These are phyloP conservation scores for Cyclopterus lumpus DNA, from an alignment of 2,797 vertebrate species.

Conservation along the genomic window DNA sequence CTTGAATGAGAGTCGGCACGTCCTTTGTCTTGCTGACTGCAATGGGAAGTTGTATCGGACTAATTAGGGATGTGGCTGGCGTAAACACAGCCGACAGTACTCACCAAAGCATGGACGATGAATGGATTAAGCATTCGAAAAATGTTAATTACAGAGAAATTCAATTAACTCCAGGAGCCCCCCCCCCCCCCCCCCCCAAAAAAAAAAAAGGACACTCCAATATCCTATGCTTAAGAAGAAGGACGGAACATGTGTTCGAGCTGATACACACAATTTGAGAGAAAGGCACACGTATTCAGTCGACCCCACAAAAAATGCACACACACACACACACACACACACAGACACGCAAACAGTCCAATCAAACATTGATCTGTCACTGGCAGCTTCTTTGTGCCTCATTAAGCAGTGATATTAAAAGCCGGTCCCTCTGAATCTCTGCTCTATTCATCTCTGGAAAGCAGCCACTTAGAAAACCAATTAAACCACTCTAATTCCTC, in stretches of 20 bases:
- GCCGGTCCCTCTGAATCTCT: conserved; percentile 71
- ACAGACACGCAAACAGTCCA: conserved; percentile 37
- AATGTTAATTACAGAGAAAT: conserved; percentile 85
- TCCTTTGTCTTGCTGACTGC: conserved; percentile 72
- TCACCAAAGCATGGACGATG: conserved; percentile 77
- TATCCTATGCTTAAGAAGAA: conserved; percentile 54
- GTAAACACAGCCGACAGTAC: conserved; percentile 47
- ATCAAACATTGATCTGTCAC: conserved; percentile 77
- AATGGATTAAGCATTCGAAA: conserved; percentile 83
- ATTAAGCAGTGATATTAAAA: conserved; percentile 85
- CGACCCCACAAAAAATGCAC: conserved; percentile 15
- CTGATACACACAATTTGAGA: conserved; percentile 44
- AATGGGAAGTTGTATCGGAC: conserved; percentile 69
- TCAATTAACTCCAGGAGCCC: conserved; percentile 80
- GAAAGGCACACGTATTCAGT: conserved; percentile 40
- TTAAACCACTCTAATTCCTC: conserved; percentile 85
- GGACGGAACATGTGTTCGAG: conserved; percentile 57
- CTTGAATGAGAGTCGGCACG: conserved; percentile 42
- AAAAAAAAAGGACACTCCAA: conserved; percentile 58
- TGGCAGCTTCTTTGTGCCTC: conserved; percentile 73
- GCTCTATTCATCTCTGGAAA: conserved; percentile 81
- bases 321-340: conserved; percentile 6
- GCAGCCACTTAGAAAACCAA: conserved; percentile 86
- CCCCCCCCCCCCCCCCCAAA: too few relatives aligned
- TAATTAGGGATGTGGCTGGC: conserved; percentile 75